Evolutionary conservation across 2,797 vertebrate genomes (phyloP).

Genomic region (Chromobotia macracanthus): DNA sequence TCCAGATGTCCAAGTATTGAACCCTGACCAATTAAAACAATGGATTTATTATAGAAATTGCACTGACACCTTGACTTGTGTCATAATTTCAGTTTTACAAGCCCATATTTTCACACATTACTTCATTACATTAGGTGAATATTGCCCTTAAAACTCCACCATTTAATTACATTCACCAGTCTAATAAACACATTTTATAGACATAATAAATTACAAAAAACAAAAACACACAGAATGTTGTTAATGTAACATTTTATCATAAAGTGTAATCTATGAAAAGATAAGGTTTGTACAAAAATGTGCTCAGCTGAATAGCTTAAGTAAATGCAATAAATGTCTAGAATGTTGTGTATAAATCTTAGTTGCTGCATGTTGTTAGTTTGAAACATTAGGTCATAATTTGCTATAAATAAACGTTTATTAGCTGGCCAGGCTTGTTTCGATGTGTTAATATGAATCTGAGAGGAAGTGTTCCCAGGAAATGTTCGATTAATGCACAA

Average conservation of each 20-base stretch:
- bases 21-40: constrained; percentile 80
- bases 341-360: constrained; percentile 91
- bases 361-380: constrained; percentile 97
- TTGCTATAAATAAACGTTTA: constrained; percentile 99
- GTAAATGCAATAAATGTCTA: constrained; percentile 99
- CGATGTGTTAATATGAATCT: constrained; percentile 81
- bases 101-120: constrained; percentile 89
- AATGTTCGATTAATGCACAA: constrained; percentile 70
- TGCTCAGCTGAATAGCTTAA: constrained; percentile 92
- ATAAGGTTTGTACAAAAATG: constrained; percentile 95
- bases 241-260: constrained; percentile 97
- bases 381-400: constrained; percentile 99
- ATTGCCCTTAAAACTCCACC: constrained; percentile 95
- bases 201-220: constrained; percentile 88
- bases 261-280: constrained; percentile 91
- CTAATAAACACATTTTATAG: constrained; percentile 98
- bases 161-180: constrained; percentile 97
- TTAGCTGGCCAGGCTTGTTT: constrained; percentile 88
- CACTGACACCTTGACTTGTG: constrained; percentile 91
- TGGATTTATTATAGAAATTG: constrained; percentile 92
- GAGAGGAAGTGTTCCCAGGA: constrained; percentile 59
- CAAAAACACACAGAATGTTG: constrained; percentile 94
- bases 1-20: constrained; percentile 79
- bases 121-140: constrained; percentile 93
- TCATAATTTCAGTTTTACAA: constrained; percentile 91